phyloP scores from a whole-genome alignment of 2,888 invertebrate genomes.

The Carpatolechia fugitivella region DNA sequence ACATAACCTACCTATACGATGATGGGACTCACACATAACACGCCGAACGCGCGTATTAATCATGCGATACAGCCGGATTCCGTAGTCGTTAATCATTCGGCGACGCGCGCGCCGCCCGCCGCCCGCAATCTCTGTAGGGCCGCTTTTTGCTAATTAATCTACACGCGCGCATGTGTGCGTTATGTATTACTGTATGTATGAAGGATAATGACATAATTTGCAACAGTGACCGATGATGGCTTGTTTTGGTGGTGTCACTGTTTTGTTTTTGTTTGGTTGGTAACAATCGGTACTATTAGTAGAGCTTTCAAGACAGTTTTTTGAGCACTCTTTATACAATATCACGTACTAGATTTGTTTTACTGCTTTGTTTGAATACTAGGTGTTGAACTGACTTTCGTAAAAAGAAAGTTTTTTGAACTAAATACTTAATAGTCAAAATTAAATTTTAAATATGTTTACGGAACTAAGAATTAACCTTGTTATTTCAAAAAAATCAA shows the following conservation, averaged over 20 bases:
- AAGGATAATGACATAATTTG: slow-evolving; percentile 20
- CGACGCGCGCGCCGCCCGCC: slow-evolving; percentile 44
- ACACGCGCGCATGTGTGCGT: slow-evolving; percentile 35
- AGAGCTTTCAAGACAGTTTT: too few species aligned
- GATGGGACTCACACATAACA: slow-evolving; percentile 39
- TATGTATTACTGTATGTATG: slow-evolving; percentile 11
- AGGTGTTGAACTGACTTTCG: too few species aligned
- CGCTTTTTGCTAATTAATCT: slow-evolving; percentile 77
- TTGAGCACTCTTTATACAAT: too few species aligned
- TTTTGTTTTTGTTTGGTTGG: background rate
- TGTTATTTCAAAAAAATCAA: too few species aligned
- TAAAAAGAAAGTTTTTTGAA: too few species aligned
- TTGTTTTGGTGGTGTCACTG: background rate
- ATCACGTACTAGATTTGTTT: too few species aligned
- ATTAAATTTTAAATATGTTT: too few species aligned
- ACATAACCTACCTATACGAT: too few species aligned
- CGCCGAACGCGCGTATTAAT: slow-evolving; percentile 70
- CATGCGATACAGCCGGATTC: slow-evolving; percentile 65
- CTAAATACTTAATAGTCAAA: too few species aligned
- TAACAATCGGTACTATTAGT: too few species aligned
- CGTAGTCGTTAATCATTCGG: slow-evolving; percentile 68
- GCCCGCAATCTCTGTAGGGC: slow-evolving; percentile 57
- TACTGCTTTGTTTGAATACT: too few species aligned
- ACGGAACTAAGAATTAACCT: too few species aligned
- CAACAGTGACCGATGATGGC: slow-evolving; percentile 26